phyloP scores from a whole-genome alignment of 2,888 invertebrate genomes.

The Acanthococcus lagerstroemiae region DNA sequence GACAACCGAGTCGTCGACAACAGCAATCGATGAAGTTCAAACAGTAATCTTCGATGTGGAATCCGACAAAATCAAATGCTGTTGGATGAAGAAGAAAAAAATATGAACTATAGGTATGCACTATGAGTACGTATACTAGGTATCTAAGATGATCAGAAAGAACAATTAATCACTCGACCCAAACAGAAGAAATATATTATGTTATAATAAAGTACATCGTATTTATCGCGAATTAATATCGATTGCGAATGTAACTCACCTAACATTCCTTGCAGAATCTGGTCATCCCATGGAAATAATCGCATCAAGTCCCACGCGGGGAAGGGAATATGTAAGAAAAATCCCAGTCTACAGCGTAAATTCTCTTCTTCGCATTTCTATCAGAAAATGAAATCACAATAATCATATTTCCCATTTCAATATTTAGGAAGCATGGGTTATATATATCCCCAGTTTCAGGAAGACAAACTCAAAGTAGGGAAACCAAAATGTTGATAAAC shows the following conservation, averaged over 20 bases:
- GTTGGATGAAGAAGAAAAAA: constrained; percentile 37
- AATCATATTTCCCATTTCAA: too few relatives aligned
- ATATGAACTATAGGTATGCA: too few relatives aligned
- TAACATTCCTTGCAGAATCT: constrained; percentile 45
- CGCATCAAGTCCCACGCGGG: constrained; percentile 46
- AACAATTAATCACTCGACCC: too few relatives aligned
- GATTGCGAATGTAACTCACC: constrained; percentile 38
- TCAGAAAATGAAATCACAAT: too few relatives aligned
- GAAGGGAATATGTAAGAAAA: constrained; percentile 48
- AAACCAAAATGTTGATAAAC: too few relatives aligned
- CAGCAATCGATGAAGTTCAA: constrained; percentile 86
- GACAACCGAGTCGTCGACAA: constrained; percentile 73
- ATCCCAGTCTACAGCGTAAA: constrained; percentile 43
- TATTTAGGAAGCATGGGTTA: too few relatives aligned
- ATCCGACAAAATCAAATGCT: constrained; percentile 87
- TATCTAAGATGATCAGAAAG: too few relatives aligned
- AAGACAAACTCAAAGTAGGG: too few relatives aligned
- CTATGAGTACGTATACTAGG: too few relatives aligned
- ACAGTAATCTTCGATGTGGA: constrained; percentile 84
- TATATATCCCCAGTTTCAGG: too few relatives aligned
- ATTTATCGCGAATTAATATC: not conserved
- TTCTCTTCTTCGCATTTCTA: constrained; percentile 41
- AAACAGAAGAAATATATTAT: too few relatives aligned
- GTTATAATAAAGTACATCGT: too few relatives aligned
- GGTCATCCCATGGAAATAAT: constrained; percentile 44